Evolutionary conservation across 2,888 invertebrate species (phyloP), one percentile per base, ranked within the genome.

Genomic region (Chaetogeoica ovagalla): DNA sequence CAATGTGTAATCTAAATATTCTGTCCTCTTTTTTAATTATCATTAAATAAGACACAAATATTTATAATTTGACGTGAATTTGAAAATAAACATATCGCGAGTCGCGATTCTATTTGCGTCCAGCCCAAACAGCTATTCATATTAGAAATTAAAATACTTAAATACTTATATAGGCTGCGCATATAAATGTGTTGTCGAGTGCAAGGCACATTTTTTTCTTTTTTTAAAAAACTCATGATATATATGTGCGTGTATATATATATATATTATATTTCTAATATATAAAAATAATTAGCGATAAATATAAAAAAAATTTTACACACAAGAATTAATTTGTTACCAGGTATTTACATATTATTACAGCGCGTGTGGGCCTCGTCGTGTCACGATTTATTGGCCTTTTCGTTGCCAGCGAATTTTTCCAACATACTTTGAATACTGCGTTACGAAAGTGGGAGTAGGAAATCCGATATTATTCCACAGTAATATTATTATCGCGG

Each of bases 401-500:
- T 39, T 63, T 63, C 71, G 70, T 62, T 79, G 79, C 79, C 79
- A 79, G 63, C 63, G 52, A 79, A 79, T 79, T 63, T 77, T 43
- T 70, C 55, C 30, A 52, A 63, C 79, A 30, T 57, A 57, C 23
- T 37, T 19, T 63, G 17, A 59, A 76, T 60, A 60, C 59, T 30
- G 30, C 17, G 30, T 70, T 37, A 77, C 11, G 21, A 4, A n/a
- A 59, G 48, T 37, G 62, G 11, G 62, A 6, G 21, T 39, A 63
- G 13, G 63, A 65, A 43, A 79, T 23, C 37, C 43, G 63, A 79
- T 79, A 57, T 71, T 6, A 57, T 79, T 60, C 11, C 11, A 70
- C 37, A 13, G 62, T 39, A 57, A 62, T 63, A 63, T 71, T 68
- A 72, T 62, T 37, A 63, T 74, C 75, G 30, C 63, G 62, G 70